These are phyloP conservation scores for Prochilodus magdalenae DNA, from an alignment of 2,113 vertebrate species.

Conservation along the genomic window DNA sequence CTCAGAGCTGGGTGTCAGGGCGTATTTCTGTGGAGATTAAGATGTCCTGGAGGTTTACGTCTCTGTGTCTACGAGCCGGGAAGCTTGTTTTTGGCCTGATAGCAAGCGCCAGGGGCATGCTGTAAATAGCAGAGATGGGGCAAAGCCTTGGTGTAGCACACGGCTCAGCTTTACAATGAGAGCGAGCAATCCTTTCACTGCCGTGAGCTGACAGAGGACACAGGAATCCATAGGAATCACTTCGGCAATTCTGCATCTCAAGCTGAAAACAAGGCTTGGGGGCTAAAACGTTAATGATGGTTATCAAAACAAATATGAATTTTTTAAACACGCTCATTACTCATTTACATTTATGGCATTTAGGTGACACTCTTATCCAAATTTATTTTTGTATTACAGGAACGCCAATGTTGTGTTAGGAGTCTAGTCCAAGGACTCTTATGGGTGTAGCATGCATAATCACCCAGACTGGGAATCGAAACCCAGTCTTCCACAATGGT, in stretches of 20 bases:
- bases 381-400: no score
- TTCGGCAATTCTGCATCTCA: not conserved
- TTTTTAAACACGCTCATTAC: no score
- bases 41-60: slow-evolving; percentile 59
- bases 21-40: slow-evolving; percentile 71
- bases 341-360: no score
- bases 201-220: not conserved
- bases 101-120: slow-evolving; percentile 21
- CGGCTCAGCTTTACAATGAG: slow-evolving; percentile 21
- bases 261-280: not conserved
- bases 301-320: no score
- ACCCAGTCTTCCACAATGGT: no score
- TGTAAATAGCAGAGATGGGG: slow-evolving; percentile 24
- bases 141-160: slow-evolving; percentile 16
- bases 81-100: slow-evolving; percentile 30
- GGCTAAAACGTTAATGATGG: not conserved
- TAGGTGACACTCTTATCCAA: no score
- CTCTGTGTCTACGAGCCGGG: slow-evolving; percentile 15
- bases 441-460: no score
- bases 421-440: no score
- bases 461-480: no score
- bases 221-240: slow-evolving; percentile 7
- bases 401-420: no score
- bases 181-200: slow-evolving; percentile 19
- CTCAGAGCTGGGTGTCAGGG: slow-evolving; percentile 47